Conservation (phyloP, 37 sponge, comb jelly and placozoan genomes). For the Corticium candelabrum region DNA sequence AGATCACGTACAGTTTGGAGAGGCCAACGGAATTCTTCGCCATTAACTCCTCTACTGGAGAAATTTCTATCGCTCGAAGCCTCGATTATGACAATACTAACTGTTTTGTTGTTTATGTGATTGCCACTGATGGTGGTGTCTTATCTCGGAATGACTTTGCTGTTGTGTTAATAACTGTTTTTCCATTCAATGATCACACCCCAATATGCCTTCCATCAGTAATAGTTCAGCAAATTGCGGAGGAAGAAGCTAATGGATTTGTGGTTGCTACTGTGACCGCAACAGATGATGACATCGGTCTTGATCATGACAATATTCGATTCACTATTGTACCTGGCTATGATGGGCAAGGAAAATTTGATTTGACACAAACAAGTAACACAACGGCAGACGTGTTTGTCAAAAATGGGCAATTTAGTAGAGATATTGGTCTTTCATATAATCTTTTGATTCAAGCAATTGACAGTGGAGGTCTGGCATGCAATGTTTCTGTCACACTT, state of each 20-base stretch:
- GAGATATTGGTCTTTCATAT: neutral
- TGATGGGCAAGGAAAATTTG: neutral
- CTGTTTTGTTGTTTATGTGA: neutral
- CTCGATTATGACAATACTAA: neutral
- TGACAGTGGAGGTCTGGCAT: neutral
- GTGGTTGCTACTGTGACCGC: neutral
- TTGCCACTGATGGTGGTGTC: neutral
- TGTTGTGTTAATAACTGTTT: neutral
- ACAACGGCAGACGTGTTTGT: neutral
- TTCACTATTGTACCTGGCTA: neutral
- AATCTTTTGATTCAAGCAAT: neutral
- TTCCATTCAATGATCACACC: slow-evolving; percentile 1
- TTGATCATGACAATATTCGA: neutral
- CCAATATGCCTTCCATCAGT: neutral
- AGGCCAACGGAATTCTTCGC: neutral
- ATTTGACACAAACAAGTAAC: neutral
- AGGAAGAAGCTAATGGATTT: neutral
- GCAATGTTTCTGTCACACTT: neutral
- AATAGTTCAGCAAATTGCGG: neutral
- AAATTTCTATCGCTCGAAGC: neutral
- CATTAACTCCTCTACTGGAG: neutral
- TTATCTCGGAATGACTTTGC: neutral
- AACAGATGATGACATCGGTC: neutral
- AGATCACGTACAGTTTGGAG: neutral
- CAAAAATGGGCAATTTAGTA: neutral